A percentile compares a stretch with the other conserved stretches of the same genome.
These are phyloP conservation scores for Pituophis catenifer DNA, from an alignment of 2,113 vertebrate species.

Conservation along the genomic window DNA sequence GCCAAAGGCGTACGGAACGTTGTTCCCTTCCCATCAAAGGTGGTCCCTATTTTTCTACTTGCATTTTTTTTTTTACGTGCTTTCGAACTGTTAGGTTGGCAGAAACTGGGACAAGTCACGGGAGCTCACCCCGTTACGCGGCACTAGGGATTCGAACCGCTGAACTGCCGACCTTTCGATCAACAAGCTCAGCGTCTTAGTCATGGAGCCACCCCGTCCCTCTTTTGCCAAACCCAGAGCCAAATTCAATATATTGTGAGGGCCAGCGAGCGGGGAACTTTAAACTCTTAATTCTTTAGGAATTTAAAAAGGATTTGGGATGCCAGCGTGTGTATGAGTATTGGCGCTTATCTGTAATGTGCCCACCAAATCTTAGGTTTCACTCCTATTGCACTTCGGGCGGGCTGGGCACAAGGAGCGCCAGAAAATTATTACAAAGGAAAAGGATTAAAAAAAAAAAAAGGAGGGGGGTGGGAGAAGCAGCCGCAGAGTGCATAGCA, in stretches of 20 bases:
- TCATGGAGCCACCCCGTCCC: no score
- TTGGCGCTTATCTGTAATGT: background rate
- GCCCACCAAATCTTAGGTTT: background rate
- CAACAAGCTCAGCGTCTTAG: no score
- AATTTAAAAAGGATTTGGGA: background rate
- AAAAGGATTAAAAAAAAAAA: background rate
- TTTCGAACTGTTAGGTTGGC: no score
- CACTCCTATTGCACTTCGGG: background rate
- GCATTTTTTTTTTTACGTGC: no score
- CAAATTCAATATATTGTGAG: background rate
- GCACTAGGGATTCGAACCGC: no score
- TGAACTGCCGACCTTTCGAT: no score
- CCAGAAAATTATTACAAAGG: background rate
- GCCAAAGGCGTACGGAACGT: no score
- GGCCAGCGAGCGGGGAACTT: no score
- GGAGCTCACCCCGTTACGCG: no score
- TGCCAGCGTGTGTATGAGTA: background rate
- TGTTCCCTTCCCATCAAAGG: no score
- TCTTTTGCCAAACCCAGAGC: background rate
- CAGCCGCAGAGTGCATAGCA: background rate
- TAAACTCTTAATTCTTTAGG: background rate
- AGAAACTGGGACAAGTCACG: no score
- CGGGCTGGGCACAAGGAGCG: background rate
- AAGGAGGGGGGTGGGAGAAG: rapidly evolving
- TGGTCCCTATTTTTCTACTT: no score